phyloP scores from a whole-genome alignment of 2,888 invertebrate species.

The Ennomos erosarius region DNA sequence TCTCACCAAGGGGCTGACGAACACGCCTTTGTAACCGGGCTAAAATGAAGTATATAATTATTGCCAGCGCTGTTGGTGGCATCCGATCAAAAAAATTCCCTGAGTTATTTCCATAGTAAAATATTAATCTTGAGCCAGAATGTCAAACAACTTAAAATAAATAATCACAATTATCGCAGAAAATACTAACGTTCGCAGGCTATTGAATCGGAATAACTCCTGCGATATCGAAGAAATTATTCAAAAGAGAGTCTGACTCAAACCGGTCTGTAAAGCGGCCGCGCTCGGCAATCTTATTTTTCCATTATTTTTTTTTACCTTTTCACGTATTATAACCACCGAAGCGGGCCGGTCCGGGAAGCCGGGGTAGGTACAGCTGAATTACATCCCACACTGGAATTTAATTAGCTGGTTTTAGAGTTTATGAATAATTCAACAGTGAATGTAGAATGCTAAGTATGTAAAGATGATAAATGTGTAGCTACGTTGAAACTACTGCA shows the following conservation, averaged over 20 bases:
- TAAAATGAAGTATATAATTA: background rate
- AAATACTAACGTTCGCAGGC: slow-evolving; percentile 35
- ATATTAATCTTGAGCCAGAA: too few species aligned
- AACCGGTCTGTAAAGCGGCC: slow-evolving; percentile 50
- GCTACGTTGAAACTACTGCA: too few species aligned
- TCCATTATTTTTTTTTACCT: slow-evolving; percentile 45
- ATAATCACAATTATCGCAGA: slow-evolving; percentile 8
- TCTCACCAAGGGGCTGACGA: slow-evolving; percentile 8
- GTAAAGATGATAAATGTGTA: too few species aligned
- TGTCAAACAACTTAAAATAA: too few species aligned
- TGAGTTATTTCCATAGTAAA: too few species aligned
- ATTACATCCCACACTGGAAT: slow-evolving; percentile 3
- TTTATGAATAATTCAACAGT: slow-evolving; percentile 20
- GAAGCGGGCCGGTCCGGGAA: slow-evolving; percentile 33
- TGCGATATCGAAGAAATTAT: slow-evolving; percentile 51
- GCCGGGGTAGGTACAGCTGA: slow-evolving; percentile 16
- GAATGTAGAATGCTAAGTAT: slow-evolving; percentile 13
- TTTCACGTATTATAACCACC: slow-evolving; percentile 41
- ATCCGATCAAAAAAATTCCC: too few species aligned
- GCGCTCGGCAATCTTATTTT: slow-evolving; percentile 37
- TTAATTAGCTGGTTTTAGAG: slow-evolving; percentile 14
- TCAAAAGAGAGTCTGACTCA: slow-evolving; percentile 48
- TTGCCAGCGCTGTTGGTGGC: slow-evolving; percentile 10
- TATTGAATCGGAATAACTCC: slow-evolving; percentile 44
- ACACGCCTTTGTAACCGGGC: background rate